phyloP scores from a whole-genome alignment of 2,888 invertebrate species.

The Cyclophora punctaria region DNA sequence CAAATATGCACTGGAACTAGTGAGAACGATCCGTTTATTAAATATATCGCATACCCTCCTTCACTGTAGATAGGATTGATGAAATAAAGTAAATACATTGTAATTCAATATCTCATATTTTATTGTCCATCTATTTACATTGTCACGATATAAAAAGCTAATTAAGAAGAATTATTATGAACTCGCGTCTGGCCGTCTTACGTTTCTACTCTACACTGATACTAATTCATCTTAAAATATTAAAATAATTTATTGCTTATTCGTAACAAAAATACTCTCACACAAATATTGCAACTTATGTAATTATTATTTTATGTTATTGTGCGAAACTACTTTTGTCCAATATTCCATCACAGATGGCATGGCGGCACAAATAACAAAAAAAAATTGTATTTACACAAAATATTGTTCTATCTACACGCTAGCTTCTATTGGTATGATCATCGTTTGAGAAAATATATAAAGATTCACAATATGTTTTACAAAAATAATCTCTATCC shows the following conservation, averaged over 20 bases:
- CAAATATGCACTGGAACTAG: too few species aligned
- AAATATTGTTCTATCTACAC: constrained; percentile 40
- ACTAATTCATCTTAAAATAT: constrained; percentile 35
- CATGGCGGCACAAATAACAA: constrained; percentile 33
- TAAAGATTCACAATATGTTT: constrained; percentile 1
- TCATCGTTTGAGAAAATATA: constrained; percentile 13
- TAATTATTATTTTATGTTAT: constrained; percentile 8
- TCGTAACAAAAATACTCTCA: constrained; percentile 22
- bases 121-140: constrained; percentile 50
- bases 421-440: constrained; percentile 38
- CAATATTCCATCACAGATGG: constrained; percentile 40
- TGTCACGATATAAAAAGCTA: constrained; percentile 42
- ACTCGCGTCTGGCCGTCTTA: constrained; percentile 34
- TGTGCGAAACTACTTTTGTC: constrained; percentile 11
- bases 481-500: constrained; percentile 2
- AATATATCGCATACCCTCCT: too few species aligned
- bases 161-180: constrained; percentile 44
- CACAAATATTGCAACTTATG: constrained; percentile 19
- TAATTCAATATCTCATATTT: constrained; percentile 31
- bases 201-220: constrained; percentile 19
- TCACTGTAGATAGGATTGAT: too few species aligned
- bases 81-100: too few species aligned
- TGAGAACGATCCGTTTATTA: too few species aligned
- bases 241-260: constrained; percentile 46
- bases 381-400: constrained; percentile 40